A percentile compares a stretch with the other conserved stretches of the same genome.
phyloP scores from a whole-genome alignment of 2,888 invertebrate species.

The Sipunculus nudus region DNA sequence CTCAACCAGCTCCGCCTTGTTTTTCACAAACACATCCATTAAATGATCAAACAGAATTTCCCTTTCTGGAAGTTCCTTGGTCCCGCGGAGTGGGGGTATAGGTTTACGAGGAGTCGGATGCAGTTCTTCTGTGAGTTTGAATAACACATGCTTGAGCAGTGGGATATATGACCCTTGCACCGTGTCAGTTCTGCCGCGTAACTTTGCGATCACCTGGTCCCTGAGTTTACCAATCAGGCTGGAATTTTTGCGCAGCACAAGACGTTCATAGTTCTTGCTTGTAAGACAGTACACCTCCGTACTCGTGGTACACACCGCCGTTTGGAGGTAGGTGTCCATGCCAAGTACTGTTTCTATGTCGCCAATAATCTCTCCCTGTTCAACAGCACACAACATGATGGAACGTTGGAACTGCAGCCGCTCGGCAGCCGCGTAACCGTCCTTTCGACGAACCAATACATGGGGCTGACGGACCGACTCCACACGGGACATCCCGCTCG shows the following conservation, averaged over 20 bases:
- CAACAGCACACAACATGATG: conserved; percentile 52
- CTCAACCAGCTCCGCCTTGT: conserved; percentile 42
- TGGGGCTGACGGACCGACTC: conserved; percentile 24
- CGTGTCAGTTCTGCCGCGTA: conserved; percentile 46
- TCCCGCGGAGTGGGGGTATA: conserved; percentile 45
- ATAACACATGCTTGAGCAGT: conserved; percentile 49
- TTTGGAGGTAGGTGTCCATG: conserved; percentile 55
- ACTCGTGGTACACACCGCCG: conserved; percentile 53
- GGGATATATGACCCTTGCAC: conserved; percentile 50
- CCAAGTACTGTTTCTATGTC: conserved; percentile 45
- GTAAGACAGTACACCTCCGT: conserved; percentile 60
- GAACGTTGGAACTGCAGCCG: conserved; percentile 45
- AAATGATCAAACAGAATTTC: conserved; percentile 36
- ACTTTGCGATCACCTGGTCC: conserved; percentile 47
- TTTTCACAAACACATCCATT: conserved; percentile 12
- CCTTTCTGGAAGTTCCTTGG: conserved; percentile 49
- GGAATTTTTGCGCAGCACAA: conserved; percentile 51
- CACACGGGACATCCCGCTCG: neutral
- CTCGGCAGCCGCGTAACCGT: conserved; percentile 60
- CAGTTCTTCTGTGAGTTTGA: conserved; percentile 49
- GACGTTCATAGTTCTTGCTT: conserved; percentile 59
- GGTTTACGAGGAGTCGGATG: conserved; percentile 41
- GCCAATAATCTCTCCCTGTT: conserved; percentile 56
- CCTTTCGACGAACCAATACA: conserved; percentile 48
- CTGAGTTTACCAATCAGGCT: conserved; percentile 49